Evolutionary conservation across 1,140 invertebrate genomes (phyloP), one percentile per base, ranked within the genome.

Genomic region (Plutomurus gul): DNA sequence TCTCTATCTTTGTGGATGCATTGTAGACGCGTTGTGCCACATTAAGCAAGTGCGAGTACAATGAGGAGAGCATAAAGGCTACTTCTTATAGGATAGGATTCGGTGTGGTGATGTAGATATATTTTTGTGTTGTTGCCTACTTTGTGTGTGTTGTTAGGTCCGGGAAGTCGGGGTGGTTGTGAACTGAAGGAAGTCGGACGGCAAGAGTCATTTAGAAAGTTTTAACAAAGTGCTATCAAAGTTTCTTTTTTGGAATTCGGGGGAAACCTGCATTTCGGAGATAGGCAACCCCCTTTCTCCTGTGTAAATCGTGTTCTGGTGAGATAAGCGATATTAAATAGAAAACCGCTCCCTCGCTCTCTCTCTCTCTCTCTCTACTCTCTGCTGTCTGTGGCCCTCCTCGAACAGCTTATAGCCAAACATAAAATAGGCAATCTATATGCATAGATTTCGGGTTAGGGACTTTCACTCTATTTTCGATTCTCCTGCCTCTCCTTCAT

Each of bases 391-490:
- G 37, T 46, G 30, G 56, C 30, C 27, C 27, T 65, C 27, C 47
- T 30, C 33, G n/a, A n/a, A n/a, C n/a, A n/a, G n/a, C n/a, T n/a
- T n/a, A n/a, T n/a, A n/a, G n/a, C n/a, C n/a, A n/a, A n/a, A 72
- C 51, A 80, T 76, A 76, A 82, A 82, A 82, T 76, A 78, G 65
- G 73, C 77, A 82, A 79, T 82, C 81, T 82, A 82, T 79, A 82
- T 82, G 77, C 81, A 82, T 82, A 79, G 81, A 81, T 81, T 77
- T 81, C 65, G 47, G 77, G 70, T 74, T 75, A 79, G 71, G 65
- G 78, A 73, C 78, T 79, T 79, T 75, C 72, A 75, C 72, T 73
- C 37, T 70, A 77, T 70, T 70, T 70, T 49, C 65, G 40, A 73
- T 39, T n/a, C 33, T 47, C 33, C 36, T 76, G 39, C 75, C 33